phyloP scores from a whole-genome alignment of 2,888 invertebrate species.

The Rhyacophila evoluta region DNA sequence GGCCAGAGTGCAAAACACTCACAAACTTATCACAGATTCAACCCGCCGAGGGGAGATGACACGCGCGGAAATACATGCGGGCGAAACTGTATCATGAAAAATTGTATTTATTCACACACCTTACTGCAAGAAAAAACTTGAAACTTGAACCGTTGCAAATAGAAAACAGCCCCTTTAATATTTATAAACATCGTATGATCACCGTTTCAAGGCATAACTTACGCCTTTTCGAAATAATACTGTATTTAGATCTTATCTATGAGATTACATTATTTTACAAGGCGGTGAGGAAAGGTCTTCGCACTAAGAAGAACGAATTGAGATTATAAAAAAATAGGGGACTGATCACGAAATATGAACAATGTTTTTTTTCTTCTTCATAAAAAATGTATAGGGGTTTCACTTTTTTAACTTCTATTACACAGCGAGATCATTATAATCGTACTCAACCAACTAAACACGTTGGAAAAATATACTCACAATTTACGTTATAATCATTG shows the following conservation, averaged over 20 bases:
- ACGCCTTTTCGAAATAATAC: conserved; percentile 10
- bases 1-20: conserved; percentile 45
- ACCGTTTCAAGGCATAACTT: background rate
- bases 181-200: conserved; percentile 33
- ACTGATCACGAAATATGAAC: conserved; percentile 36
- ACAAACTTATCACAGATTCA: conserved; percentile 40
- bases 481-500: too few relatives aligned
- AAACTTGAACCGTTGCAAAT: background rate
- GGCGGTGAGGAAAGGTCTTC: conserved; percentile 41
- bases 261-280: conserved; percentile 52
- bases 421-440: too few relatives aligned
- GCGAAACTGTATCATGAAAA: conserved; percentile 11
- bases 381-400: too few relatives aligned
- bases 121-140: background rate
- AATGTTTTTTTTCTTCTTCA: conserved; percentile 33
- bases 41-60: conserved; percentile 35
- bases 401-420: too few relatives aligned
- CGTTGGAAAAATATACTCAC: too few relatives aligned
- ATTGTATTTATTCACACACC: background rate
- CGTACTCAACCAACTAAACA: too few relatives aligned
- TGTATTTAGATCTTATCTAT: conserved; percentile 52
- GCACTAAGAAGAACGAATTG: conserved; percentile 31
- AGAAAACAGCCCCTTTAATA: background rate
- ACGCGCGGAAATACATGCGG: conserved; percentile 46
- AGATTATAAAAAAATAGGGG: conserved; percentile 36